Evolutionary conservation across 2,797 vertebrate genomes (phyloP), one percentile per base, ranked within the genome.

Genomic region (Acanthopagrus latus): DNA sequence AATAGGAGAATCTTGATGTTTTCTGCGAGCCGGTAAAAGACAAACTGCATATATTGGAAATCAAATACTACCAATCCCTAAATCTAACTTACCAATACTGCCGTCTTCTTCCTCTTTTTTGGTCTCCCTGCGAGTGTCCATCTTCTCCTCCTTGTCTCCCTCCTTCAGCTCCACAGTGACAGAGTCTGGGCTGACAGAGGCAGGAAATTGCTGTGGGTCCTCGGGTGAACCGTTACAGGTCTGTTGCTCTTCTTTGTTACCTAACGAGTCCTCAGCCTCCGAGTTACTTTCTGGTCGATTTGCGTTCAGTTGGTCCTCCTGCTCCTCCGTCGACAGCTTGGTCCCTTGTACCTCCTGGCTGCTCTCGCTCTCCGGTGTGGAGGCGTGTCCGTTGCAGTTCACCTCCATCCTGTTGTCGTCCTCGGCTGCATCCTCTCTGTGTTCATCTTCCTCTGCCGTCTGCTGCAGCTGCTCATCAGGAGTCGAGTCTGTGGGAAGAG

Each of bases 301-400:
- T 4, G 83, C 82, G 0, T 90, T 90, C 70, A 68, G 77, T 70
- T 88, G 80, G 71, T 91, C 88, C 74, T 92, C 89, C 50, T 82
- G 85, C 56, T 91, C 83, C 76, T 92, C 80, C 2, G n/a, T 54
- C 11, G 63, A 72, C 73, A 77, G 70, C 48, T 84, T 74, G 63
- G 83, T 85, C 95, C 90, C 85, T 89, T 91, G 89, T 93, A 87
- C 93, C 13, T 88, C 85, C 7, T 18, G 50, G 57, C 66, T 84
- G 20, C 92, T 88, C 94, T 95, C 91, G 0, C 88, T 91, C 18
- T 76, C 90, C 56, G 89, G 84, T 18, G 89, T 89, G 43, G 88
- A 43, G 67, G 92, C 23, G 62, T 95, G 92, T 46, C 97, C 96
- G 0, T 97, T 98, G 91, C 96, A 97, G 89, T 96, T 97, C 47